Evolutionary conservation across 1,140 invertebrate species (phyloP).

Genomic region (Ectropis grisescens): DNA sequence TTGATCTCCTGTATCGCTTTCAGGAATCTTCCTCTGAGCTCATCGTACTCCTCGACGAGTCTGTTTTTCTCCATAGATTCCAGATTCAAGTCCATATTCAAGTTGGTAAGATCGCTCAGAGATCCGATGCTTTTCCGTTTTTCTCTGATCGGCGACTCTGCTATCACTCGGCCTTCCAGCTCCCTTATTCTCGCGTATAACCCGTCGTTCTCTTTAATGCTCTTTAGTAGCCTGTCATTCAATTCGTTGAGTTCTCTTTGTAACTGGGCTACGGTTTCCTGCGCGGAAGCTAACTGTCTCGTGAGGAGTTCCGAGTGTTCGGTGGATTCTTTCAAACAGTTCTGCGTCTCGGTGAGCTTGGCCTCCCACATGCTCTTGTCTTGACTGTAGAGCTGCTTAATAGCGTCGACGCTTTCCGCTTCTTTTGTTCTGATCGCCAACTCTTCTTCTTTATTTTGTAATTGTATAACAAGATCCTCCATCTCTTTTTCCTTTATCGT

Average conservation of each 20-base stretch:
- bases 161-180: constrained; percentile 72
- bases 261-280: constrained; percentile 69
- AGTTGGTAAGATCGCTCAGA: constrained; percentile 84
- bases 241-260: constrained; percentile 73
- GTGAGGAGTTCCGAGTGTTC: constrained; percentile 74
- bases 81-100: constrained; percentile 82
- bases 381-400: constrained; percentile 73
- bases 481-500: constrained; percentile 78
- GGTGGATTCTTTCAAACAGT: constrained; percentile 73
- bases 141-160: constrained; percentile 64
- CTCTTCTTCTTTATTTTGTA: constrained; percentile 81
- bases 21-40: constrained; percentile 81
- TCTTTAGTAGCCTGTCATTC: constrained; percentile 72
- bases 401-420: constrained; percentile 74
- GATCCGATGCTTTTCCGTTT: constrained; percentile 81
- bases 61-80: constrained; percentile 82
- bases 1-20: constrained; percentile 87
- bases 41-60: constrained; percentile 84
- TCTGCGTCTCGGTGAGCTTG: constrained; percentile 73
- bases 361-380: constrained; percentile 77
- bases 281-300: constrained; percentile 74
- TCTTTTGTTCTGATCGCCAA: constrained; percentile 78
- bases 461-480: constrained; percentile 76
- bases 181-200: constrained; percentile 79
- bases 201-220: constrained; percentile 83